A percentile compares a stretch with the other conserved stretches of the same genome.
phyloP scores from a whole-genome alignment of 2,888 invertebrate species.

The Tethea ocularis region DNA sequence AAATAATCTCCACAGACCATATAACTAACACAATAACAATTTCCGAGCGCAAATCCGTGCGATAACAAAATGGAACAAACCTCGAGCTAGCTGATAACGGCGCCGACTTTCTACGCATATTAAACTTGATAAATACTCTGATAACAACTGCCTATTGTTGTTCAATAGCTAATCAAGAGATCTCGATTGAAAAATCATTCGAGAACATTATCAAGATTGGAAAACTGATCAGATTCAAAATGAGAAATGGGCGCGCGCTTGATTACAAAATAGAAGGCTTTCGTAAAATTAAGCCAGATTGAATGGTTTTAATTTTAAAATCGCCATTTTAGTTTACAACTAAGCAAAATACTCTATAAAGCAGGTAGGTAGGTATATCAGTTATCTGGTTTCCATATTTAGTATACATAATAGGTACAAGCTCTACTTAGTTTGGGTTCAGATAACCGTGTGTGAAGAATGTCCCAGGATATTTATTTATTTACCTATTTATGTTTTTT shows the following conservation, averaged over 20 bases:
- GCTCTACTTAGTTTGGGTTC: too few species aligned
- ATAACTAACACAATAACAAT: slow-evolving; percentile 75
- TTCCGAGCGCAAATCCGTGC: slow-evolving; percentile 58
- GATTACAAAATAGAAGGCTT: background rate
- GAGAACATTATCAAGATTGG: slow-evolving; percentile 35
- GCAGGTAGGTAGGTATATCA: too few species aligned
- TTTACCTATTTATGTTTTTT: too few species aligned
- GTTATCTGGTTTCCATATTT: too few species aligned
- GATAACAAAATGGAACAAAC: slow-evolving; percentile 77
- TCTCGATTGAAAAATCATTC: slow-evolving; percentile 73
- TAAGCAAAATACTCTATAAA: too few species aligned
- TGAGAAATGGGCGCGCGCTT: slow-evolving; percentile 26
- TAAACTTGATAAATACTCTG: slow-evolving; percentile 74
- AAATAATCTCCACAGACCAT: slow-evolving; percentile 64
- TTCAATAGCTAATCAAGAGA: slow-evolving; percentile 73
- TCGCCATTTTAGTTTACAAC: background rate
- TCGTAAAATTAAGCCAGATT: background rate
- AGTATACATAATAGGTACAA: too few species aligned
- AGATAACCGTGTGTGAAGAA: too few species aligned
- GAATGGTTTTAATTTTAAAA: background rate
- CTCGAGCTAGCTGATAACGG: slow-evolving; percentile 61
- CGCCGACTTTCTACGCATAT: slow-evolving; percentile 78
- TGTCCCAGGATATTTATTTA: too few species aligned
- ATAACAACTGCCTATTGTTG: slow-evolving; percentile 72
- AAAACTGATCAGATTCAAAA: slow-evolving; percentile 25